Conservation (phyloP, 2,888 invertebrate species). For the Serrognathus titanus region DNA sequence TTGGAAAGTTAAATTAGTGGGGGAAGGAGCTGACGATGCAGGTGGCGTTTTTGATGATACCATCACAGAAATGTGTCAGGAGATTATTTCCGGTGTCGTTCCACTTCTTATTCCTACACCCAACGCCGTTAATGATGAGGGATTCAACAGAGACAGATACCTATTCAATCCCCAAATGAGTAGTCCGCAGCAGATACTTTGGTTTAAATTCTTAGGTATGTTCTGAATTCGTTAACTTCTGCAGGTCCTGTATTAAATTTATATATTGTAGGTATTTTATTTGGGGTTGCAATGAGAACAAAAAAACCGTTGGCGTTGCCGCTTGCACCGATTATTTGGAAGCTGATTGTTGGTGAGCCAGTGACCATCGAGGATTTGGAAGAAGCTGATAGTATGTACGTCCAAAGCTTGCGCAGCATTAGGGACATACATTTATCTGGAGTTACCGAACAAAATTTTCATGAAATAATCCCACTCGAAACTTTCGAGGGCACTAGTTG, state of each 20-base stretch:
- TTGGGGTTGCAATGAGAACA: slow-evolving; percentile 64
- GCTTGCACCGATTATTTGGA: slow-evolving; percentile 62
- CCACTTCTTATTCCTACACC: slow-evolving; percentile 61
- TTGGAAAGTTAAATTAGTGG: slow-evolving; percentile 64
- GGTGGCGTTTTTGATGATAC: slow-evolving; percentile 69
- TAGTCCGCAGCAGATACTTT: slow-evolving; percentile 53
- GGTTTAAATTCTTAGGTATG: slow-evolving; percentile 61
- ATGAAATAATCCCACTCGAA: slow-evolving; percentile 61
- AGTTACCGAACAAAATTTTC: slow-evolving; percentile 57
- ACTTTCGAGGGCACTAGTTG: slow-evolving; percentile 61
- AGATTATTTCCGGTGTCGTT: slow-evolving; percentile 57
- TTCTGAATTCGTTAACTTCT: not conserved
- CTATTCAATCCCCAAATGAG: slow-evolving; percentile 58
- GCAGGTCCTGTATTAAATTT: not conserved
- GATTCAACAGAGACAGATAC: slow-evolving; percentile 60
- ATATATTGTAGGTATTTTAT: slow-evolving; percentile 51
- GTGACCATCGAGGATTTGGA: slow-evolving; percentile 60
- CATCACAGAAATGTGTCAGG: slow-evolving; percentile 65
- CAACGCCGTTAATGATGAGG: slow-evolving; percentile 59
- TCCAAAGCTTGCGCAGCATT: slow-evolving; percentile 58
- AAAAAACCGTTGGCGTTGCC: slow-evolving; percentile 63
- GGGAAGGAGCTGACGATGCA: slow-evolving; percentile 67
- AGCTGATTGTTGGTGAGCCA: slow-evolving; percentile 58
- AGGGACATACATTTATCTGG: slow-evolving; percentile 59
- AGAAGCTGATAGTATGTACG: slow-evolving; percentile 58